phyloP scores from a whole-genome alignment of 1,140 invertebrate genomes.

The Paralvinella palmiformis region DNA sequence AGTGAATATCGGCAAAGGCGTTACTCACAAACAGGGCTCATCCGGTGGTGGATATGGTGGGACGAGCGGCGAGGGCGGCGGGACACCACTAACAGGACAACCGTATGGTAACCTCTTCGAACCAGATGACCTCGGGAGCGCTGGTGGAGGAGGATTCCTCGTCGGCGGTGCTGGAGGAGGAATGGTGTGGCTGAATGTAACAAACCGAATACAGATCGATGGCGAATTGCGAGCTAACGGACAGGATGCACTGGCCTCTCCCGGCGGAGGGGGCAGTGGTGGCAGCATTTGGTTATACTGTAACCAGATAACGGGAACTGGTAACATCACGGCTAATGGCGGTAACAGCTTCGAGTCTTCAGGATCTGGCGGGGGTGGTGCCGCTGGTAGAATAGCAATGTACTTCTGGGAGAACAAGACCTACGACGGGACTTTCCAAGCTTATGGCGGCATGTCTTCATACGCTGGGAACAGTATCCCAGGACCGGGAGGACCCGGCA shows the following conservation, averaged over 20 bases:
- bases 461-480: not conserved
- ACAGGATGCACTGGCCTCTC: constrained; percentile 17
- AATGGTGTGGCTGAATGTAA: constrained; percentile 26
- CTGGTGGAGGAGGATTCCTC: constrained; percentile 28
- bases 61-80: constrained; percentile 30
- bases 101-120: constrained; percentile 36
- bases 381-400: constrained; percentile 32
- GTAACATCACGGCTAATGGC: constrained; percentile 37
- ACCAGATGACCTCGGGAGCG: constrained; percentile 29
- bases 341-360: constrained; percentile 23
- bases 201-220: constrained; percentile 27
- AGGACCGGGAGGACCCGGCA: constrained; percentile 34
- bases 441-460: constrained; percentile 28
- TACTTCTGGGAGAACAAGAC: constrained; percentile 33
- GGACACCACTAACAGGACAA: constrained; percentile 27
- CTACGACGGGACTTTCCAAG: constrained; percentile 29
- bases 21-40: constrained; percentile 23
- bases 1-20: constrained; percentile 29
- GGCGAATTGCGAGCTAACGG: constrained; percentile 30
- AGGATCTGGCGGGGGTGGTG: constrained; percentile 30
- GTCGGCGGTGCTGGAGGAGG: constrained; percentile 33
- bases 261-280: constrained; percentile 33
- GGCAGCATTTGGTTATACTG: constrained; percentile 31
- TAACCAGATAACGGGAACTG: constrained; percentile 27
- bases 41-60: constrained; percentile 36